Base-by-base conservation (phyloP, 2,888 invertebrate genomes). In the Dolichopus griseipennis region DNA sequence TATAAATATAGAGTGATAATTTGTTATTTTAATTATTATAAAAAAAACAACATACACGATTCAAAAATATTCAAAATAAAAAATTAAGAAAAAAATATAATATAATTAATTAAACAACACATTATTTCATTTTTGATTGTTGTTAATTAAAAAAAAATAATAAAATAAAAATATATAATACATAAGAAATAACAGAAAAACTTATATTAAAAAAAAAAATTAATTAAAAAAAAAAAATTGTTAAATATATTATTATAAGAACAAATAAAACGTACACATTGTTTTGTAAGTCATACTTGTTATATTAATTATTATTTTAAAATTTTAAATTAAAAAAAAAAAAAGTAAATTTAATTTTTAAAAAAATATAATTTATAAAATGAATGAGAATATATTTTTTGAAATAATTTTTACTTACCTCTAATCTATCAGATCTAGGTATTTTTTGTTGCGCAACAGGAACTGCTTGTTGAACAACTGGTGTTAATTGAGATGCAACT, bases 351-450 rank as follows among this genome's bases (percentile, higher is more conserved):
- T 34, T n/a, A 34, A 67, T 65, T 64, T 52, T 10, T 15, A 61
- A 21, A 66, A 64, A 66, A 66, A 67, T 43, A 66, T 65, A 9
- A 43, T 15, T 65, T 63, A 62, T 62, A 61, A 67, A 34, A 65
- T 67, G 64, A 67, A 68, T 65, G 15, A 68, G 37, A 66, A n/a
- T 22, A 62, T 71, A 70, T 72, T 71, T 70, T 12, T 34, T 41
- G 21, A 15, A 65, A 34, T 34, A 6, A 37, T 65, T 64, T 69
- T 66, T 68, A 84, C 90, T 88, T 88, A 95, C 96, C 95, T 96
- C 95, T 85, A 96, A 89, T 85, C 96, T 89, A 85, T 95, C 95
- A 82, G 94, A 91, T 84, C 95, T 90, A 77, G 93, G 92, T 87
- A 95, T 87, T 86, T 96, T 95, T 86, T 95, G 95, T 84, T 94